These are phyloP conservation scores for Drosophila watanabei DNA, from an alignment of 1,140 invertebrate genomes.

Conservation along the genomic window DNA sequence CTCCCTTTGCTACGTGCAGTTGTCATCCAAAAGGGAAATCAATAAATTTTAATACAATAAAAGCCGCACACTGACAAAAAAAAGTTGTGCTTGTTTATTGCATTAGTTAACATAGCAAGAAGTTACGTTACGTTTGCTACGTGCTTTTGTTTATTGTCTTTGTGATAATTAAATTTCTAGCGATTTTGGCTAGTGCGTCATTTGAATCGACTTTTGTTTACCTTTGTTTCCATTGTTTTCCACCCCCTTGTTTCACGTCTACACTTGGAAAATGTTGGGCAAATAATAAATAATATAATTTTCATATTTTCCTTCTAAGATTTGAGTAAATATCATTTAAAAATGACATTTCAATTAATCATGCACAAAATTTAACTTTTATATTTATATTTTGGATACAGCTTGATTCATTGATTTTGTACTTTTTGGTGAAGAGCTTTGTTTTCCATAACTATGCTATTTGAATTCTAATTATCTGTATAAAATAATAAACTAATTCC, in stretches of 20 bases:
- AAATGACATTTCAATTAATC: no score
- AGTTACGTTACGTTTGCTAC: not conserved
- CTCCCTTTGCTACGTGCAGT: constrained; percentile 42
- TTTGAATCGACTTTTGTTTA: constrained; percentile 4
- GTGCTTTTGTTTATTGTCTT: not conserved
- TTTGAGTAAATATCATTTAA: not conserved
- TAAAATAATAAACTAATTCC: no score
- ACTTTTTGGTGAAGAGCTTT: no score
- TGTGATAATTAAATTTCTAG: not conserved
- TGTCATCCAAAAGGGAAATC: constrained; percentile 69
- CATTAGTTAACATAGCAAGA: not conserved
- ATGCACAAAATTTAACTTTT: no score
- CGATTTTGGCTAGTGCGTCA: constrained; percentile 6
- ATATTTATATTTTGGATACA: no score
- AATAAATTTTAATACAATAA: constrained; percentile 70
- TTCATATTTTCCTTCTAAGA: no score
- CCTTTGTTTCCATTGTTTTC: constrained; percentile 4
- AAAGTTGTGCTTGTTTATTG: no score
- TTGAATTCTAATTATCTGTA: no score
- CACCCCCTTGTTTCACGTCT: not conserved
- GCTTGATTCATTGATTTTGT: no score
- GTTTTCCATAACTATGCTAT: no score
- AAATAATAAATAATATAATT: not conserved
- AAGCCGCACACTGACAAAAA: constrained; percentile 33
- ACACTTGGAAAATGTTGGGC: not conserved